These are phyloP conservation scores for Semaprochilodus insignis DNA, from an alignment of 2,797 vertebrate genomes.

Conservation along the genomic window DNA sequence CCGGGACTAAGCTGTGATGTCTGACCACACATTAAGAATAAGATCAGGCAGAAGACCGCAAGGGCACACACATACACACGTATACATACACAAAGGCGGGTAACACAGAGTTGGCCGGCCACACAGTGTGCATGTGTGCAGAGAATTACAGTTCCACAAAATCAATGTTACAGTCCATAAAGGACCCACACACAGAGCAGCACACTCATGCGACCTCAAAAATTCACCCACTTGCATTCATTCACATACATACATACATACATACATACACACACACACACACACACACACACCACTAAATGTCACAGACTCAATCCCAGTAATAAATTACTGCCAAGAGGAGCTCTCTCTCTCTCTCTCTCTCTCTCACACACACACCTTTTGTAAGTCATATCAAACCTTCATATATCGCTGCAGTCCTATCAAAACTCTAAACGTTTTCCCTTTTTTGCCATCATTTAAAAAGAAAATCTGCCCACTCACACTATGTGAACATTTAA, in stretches of 20 bases:
- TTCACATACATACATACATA: background rate
- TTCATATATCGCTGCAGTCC: no score
- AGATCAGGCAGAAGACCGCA: conserved; percentile 33
- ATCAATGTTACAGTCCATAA: conserved; percentile 19
- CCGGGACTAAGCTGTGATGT: conserved; percentile 29
- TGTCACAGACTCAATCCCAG: conserved; percentile 11
- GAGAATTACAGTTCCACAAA: conserved; percentile 12
- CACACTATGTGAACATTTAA: no score
- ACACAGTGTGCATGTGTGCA: conserved; percentile 6
- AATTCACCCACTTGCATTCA: conserved; percentile 5
- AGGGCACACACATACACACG: conserved; percentile 30
- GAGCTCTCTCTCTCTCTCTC: no score
- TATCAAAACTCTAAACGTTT: no score
- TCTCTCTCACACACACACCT: background rate
- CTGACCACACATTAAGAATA: conserved; percentile 42
- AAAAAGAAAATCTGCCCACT: no score
- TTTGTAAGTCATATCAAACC: background rate
- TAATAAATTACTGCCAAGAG: conserved; percentile 7
- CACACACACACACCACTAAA: conserved; percentile 15
- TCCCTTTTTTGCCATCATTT: no score
- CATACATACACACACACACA: background rate
- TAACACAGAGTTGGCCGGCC: conserved; percentile 26
- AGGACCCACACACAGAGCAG: background rate
- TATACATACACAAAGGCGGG: conserved; percentile 2
- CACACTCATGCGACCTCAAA: background rate